A percentile compares a stretch with the other conserved stretches of the same genome.
These are phyloP conservation scores for Holothuria glaberrima DNA, from an alignment of 35 echinoderm and acorn worm genomes.

Conservation along the genomic window DNA sequence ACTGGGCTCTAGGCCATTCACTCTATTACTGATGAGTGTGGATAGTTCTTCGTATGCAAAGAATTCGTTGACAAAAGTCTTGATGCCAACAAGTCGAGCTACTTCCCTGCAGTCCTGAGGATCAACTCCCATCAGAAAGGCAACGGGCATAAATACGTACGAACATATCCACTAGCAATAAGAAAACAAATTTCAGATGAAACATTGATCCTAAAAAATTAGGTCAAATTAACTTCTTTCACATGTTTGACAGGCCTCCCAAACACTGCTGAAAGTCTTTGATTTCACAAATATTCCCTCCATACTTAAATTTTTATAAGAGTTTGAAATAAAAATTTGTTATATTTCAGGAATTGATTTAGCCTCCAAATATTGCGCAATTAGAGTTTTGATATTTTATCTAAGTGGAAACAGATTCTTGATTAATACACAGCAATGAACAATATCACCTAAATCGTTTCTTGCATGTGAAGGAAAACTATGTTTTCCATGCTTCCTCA, in stretches of 20 bases:
- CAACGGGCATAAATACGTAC: conserved; percentile 72
- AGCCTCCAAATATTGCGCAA: too few relatives aligned
- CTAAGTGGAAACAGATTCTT: not conserved
- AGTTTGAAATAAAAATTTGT: too few relatives aligned
- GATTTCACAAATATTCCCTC: too few relatives aligned
- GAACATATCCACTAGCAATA: conserved; percentile 63
- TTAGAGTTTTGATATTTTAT: not conserved
- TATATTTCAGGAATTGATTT: too few relatives aligned
- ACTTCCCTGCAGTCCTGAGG: conserved; percentile 66
- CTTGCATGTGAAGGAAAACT: too few relatives aligned
- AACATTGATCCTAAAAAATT: not conserved
- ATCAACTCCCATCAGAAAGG: conserved; percentile 70
- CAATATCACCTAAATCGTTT: too few relatives aligned
- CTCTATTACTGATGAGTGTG: conserved; percentile 30
- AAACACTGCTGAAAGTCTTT: too few relatives aligned
- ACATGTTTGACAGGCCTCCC: too few relatives aligned
- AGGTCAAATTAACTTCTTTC: too few relatives aligned
- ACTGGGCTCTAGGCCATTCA: not conserved
- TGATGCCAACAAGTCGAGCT: conserved; percentile 63
- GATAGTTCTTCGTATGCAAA: conserved; percentile 54
- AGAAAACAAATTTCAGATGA: not conserved
- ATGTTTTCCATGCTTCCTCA: too few relatives aligned
- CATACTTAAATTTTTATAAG: too few relatives aligned
- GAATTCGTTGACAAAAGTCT: conserved; percentile 79
- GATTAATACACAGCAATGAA: too few relatives aligned